These are phyloP conservation scores for Ondatra zibethicus DNA, from an alignment of 2,113 vertebrate genomes.

Conservation along the genomic window DNA sequence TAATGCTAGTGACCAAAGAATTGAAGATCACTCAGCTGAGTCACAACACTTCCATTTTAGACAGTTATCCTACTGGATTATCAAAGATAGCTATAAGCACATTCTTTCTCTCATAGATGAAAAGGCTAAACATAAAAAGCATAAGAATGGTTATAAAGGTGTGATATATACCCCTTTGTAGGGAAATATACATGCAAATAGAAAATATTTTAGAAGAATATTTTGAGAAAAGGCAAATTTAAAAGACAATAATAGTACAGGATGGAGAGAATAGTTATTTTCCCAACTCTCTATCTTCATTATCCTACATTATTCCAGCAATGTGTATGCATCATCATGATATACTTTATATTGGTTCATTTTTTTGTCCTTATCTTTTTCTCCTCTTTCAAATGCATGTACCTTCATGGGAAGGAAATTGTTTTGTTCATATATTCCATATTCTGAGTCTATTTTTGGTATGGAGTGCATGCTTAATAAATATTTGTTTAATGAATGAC, in stretches of 20 bases:
- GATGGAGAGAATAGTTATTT: constrained; percentile 2
- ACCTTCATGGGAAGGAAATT: neutral
- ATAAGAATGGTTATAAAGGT: neutral
- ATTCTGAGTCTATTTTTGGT: neutral
- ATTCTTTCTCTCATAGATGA: neutral
- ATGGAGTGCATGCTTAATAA: neutral
- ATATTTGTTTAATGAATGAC: constrained; percentile 9
- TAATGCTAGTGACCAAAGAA: neutral
- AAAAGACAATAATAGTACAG: neutral
- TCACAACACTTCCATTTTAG: neutral
- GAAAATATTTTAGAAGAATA: constrained; percentile 30
- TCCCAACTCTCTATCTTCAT: neutral
- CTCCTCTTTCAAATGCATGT: neutral
- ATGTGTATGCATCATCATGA: neutral
- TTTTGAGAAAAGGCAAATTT: constrained; percentile 11
- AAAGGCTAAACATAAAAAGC: neutral
- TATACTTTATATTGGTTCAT: neutral
- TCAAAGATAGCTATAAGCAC: neutral
- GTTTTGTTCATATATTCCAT: neutral
- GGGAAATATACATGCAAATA: neutral
- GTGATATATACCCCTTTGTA: neutral
- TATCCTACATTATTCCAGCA: neutral
- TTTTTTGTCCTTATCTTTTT: neutral
- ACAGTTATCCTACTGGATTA: neutral
- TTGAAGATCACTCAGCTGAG: neutral